Evolutionary conservation across 2,113 vertebrate genomes (phyloP).

Genomic region (Monarcha castaneiventris): DNA sequence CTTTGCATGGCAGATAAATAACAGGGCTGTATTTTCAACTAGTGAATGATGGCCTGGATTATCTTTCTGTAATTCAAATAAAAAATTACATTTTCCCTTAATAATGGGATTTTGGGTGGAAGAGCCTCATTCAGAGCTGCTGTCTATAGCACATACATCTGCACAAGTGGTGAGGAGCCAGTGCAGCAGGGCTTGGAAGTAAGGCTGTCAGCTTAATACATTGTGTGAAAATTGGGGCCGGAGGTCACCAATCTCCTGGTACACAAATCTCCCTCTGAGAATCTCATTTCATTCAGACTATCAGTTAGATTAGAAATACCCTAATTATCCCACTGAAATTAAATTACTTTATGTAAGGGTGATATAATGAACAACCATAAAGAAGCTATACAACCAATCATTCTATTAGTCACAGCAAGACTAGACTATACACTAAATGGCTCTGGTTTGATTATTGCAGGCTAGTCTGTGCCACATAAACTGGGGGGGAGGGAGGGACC

Average conservation of each 20-base stretch:
- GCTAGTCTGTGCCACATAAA: slow-evolving; percentile 54
- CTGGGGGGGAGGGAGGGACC: background rate
- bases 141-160: slow-evolving; percentile 27
- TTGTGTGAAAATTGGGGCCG: slow-evolving; percentile 80
- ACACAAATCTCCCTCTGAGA: slow-evolving; percentile 81
- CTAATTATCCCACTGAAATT: slow-evolving; percentile 87
- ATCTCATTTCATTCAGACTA: slow-evolving; percentile 87
- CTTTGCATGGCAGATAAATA: background rate
- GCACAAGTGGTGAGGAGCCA: slow-evolving; percentile 2
- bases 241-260: slow-evolving; percentile 78
- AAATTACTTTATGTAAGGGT: slow-evolving; percentile 86
- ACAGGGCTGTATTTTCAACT: background rate
- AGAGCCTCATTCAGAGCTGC: background rate
- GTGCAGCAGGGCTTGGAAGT: slow-evolving; percentile 64
- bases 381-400: slow-evolving; percentile 83
- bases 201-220: slow-evolving; percentile 75
- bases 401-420: slow-evolving; percentile 84
- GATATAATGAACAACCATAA: slow-evolving; percentile 83
- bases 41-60: background rate
- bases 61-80: background rate
- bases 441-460: slow-evolving; percentile 70
- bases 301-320: slow-evolving; percentile 85
- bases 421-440: slow-evolving; percentile 77
- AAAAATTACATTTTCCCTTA: slow-evolving; percentile 16
- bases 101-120: slow-evolving; percentile 39